Evolutionary conservation across 2,113 vertebrate genomes (phyloP), one percentile per base, ranked within the genome.

Genomic region (Mirounga angustirostris): DNA sequence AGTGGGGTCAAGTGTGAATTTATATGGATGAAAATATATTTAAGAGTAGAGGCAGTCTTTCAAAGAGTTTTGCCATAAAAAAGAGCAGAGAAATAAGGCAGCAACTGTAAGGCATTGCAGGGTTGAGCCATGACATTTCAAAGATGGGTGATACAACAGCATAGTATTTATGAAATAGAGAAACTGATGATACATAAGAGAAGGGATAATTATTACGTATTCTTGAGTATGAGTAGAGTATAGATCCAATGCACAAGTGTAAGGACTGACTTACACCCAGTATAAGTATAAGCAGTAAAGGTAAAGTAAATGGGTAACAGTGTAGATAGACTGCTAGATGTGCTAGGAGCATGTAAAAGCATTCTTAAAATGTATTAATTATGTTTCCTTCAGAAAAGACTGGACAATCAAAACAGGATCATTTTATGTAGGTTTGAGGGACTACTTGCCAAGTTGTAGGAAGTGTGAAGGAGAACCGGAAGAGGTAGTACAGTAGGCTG

Each of bases 401-500:
- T 6, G 24, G 11, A n/a, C 16, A 13, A 69, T 83, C 15, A 89
- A 78, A 43, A 59, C 21, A 58, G 33, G 5, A 30, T 3, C 2
- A 76, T 22, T 36, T 4, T n/a, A 16, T 69, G 58, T 11, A 91
- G 30, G 24, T 56, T 67, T 40, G 24, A 50, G 28, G 69, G 33
- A 82, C 3, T 15, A 15, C 40, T 76, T 67, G 13, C 30, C 43
- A 78, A 61, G 33, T 28, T 69, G 12, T 54, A 89, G 52, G 10
- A 7, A 54, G 10, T 54, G 1, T 52, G 33, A 58, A 52, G 28
- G 15, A 30, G 36, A 73, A 33, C 21, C 16, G 19, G 21, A 18
- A 56, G 13, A 52, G 0, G 1, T 22, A 12, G 5, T 46, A 0
- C 3, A n/a, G 19, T 12, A 63, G 16, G 12, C 33, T 46, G 22